A percentile compares a stretch with the other conserved stretches of the same genome.
These are phyloP conservation scores for Cyanocitta stelleri DNA, from an alignment of 2,113 vertebrate genomes.

Conservation along the genomic window DNA sequence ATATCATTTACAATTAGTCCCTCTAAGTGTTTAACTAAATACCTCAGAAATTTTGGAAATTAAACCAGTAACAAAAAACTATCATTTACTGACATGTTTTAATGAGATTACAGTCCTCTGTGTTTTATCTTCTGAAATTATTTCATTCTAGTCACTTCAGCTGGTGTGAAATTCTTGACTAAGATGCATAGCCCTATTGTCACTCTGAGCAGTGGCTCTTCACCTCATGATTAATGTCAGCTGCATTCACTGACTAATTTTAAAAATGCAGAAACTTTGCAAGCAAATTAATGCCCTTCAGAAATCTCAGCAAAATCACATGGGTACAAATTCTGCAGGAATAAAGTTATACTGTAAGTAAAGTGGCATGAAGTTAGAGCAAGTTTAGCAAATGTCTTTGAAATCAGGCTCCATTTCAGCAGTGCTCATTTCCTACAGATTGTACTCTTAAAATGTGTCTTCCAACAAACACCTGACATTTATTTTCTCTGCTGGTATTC, in stretches of 20 bases:
- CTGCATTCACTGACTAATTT: background rate
- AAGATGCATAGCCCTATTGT: background rate
- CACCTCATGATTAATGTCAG: constrained; percentile 28
- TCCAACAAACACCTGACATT: background rate
- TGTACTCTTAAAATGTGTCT: background rate
- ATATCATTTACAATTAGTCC: background rate
- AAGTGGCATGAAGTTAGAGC: background rate
- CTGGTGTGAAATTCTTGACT: constrained; percentile 10
- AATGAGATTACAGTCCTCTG: constrained; percentile 37
- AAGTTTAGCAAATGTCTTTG: background rate
- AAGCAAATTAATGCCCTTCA: background rate
- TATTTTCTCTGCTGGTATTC: background rate
- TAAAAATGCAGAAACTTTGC: background rate
- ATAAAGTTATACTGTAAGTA: background rate
- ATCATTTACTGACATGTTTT: constrained; percentile 41
- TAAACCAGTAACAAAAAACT: constrained; percentile 2
- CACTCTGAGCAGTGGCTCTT: background rate
- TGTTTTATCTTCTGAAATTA: constrained; percentile 24
- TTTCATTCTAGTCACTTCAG: background rate
- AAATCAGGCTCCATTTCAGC: background rate
- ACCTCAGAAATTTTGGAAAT: constrained; percentile 11
- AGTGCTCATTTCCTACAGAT: background rate
- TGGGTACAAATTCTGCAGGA: background rate
- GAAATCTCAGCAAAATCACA: background rate
- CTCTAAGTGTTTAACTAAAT: background rate